Percentiles rank a stretch among this genome's conserved stretches.
These are phyloP conservation scores for Pyrocephalus nanus DNA, from an alignment of 2,797 vertebrate genomes.

Conservation along the genomic window DNA sequence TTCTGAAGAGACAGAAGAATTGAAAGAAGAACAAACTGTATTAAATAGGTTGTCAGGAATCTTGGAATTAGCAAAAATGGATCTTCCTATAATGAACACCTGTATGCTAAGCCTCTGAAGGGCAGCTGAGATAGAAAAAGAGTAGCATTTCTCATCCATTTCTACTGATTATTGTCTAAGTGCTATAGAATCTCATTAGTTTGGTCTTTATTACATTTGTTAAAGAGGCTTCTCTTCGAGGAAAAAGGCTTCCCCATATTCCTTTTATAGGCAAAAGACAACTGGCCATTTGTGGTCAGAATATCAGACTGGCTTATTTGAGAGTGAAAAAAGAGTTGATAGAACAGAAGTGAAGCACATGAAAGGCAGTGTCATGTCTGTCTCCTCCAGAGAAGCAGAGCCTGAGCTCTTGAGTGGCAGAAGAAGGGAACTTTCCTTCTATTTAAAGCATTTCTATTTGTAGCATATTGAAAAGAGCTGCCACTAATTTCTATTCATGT, in stretches of 20 bases:
- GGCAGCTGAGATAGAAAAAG: not conserved
- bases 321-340: not conserved
- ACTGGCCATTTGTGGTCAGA: not conserved
- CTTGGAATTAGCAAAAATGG: not conserved
- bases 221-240: not conserved
- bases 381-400: not conserved
- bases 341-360: not conserved
- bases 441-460: conserved; percentile 39
- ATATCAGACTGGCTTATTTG: not conserved
- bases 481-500: not conserved
- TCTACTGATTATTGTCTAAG: not conserved
- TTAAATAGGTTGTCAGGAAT: not conserved
- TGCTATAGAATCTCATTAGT: not conserved
- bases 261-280: not conserved
- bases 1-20: not conserved
- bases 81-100: not conserved
- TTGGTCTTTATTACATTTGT: not conserved
- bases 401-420: not conserved
- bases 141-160: not conserved
- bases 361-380: not conserved
- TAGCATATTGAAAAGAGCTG: not conserved
- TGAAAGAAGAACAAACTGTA: not conserved
- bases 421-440: conserved; percentile 24
- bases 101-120: not conserved
- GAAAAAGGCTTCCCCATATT: not conserved